Conservation (phyloP, 2,113 vertebrate genomes). For the Crocuta crocuta region DNA sequence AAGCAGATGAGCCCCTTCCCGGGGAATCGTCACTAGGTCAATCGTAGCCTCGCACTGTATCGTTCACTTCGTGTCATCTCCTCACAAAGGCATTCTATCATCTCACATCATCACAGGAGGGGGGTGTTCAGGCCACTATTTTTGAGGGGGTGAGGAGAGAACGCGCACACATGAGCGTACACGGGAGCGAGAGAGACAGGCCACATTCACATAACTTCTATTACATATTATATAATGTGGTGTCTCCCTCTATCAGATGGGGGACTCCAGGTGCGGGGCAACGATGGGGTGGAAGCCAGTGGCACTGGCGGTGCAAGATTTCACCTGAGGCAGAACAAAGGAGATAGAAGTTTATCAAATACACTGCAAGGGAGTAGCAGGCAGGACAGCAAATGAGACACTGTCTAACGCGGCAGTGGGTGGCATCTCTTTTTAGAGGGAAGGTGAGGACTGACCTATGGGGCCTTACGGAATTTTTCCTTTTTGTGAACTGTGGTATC, state of each 20-base stretch:
- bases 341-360: neutral
- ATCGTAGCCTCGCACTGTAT: rapidly evolving
- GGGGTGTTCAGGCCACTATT: neutral
- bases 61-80: neutral
- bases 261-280: neutral
- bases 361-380: neutral
- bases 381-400: neutral
- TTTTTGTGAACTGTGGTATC: neutral
- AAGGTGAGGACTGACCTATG: neutral
- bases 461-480: neutral
- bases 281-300: neutral
- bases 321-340: neutral
- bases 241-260: neutral
- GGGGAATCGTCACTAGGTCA: neutral
- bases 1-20: neutral
- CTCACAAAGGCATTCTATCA: neutral
- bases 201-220: neutral
- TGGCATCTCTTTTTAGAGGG: neutral
- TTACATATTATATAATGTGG: neutral
- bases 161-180: neutral
- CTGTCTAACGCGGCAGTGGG: neutral
- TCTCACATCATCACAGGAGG: neutral
- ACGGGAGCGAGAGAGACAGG: neutral
- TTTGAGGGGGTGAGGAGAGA: neutral
- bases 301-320: neutral